Evolutionary conservation across 2,797 vertebrate species (phyloP).

Genomic region (Astyanax mexicanus): DNA sequence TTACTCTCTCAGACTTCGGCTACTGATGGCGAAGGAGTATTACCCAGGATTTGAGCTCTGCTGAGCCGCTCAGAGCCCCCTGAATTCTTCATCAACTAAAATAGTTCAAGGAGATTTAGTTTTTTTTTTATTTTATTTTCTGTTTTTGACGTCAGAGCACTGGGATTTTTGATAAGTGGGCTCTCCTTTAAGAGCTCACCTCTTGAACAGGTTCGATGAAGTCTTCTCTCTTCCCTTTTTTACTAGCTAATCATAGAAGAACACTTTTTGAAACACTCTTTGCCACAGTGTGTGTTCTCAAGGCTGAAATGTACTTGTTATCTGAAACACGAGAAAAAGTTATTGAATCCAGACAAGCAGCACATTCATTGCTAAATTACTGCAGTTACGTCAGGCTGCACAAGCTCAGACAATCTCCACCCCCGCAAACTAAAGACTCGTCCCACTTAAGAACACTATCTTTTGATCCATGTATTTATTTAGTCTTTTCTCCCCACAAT

Average conservation of each 20-base stretch:
- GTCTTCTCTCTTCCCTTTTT: slow-evolving; percentile 18
- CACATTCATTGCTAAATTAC: slow-evolving; percentile 20
- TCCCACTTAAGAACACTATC: slow-evolving; percentile 57
- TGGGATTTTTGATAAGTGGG: slow-evolving; percentile 72
- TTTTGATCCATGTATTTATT: slow-evolving; percentile 76
- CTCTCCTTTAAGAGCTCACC: slow-evolving; percentile 38
- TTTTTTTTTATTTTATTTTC: slow-evolving; percentile 35
- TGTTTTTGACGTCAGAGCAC: slow-evolving; percentile 79
- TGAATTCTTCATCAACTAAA: slow-evolving; percentile 26
- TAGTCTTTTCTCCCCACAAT: slow-evolving; percentile 53
- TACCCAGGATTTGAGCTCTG: too few species aligned
- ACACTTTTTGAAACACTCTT: too few species aligned
- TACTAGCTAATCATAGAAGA: slow-evolving; percentile 16
- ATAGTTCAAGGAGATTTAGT: slow-evolving; percentile 59
- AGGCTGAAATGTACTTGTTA: slow-evolving; percentile 24
- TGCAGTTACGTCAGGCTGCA: background rate
- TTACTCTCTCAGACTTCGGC: too few species aligned
- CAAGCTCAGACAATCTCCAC: slow-evolving; percentile 12
- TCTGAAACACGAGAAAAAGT: slow-evolving; percentile 2
- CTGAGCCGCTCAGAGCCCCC: too few species aligned
- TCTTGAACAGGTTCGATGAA: slow-evolving; percentile 44
- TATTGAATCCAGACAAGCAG: slow-evolving; percentile 1
- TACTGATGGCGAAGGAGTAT: too few species aligned
- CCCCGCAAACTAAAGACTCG: background rate
- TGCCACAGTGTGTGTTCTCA: slow-evolving; percentile 3